Base-by-base conservation (phyloP, 2,888 invertebrate genomes). In the Cryptocephalus primarius region DNA sequence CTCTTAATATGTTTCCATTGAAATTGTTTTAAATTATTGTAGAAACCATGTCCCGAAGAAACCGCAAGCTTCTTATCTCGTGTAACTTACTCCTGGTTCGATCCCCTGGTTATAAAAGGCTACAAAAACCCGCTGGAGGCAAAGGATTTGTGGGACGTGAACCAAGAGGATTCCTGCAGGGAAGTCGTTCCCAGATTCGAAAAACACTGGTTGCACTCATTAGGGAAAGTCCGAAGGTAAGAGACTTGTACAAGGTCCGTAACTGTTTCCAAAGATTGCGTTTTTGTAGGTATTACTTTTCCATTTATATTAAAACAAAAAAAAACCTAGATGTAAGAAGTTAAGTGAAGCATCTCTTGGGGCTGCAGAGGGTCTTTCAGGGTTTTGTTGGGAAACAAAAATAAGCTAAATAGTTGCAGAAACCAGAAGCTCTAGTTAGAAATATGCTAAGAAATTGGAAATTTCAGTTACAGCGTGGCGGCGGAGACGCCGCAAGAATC, bases 151-250 rank as follows among this genome's bases (percentile, higher is more conserved):
- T 79, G 75, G 75, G 64, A 72, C 39, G 59, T 79, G 46, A 75
- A 74, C 42, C 58, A 62, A 1, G 60, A 80, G 51, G 88, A 91
- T 62, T 80, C 78, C 44, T 84, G 86, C 12, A 74, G 72, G 46
- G 80, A 81, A 66, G 79, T 89, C 1, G 82, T 88, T 55, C 86
- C 87, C 1, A 72, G 72, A 43, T 90, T 91, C 64, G 85, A 54
- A 34, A 42, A 47, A 22, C 75, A 82, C 61, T 91, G 90, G 89
- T 75, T 80, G 55, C 75, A 75, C 53, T 78, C 77, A 45, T 68
- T 82, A 32, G 76, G 70, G 54, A 82, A 83, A 68, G 68, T 71
- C 49, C 73, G 75, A 60, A 70, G 71, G 80, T 80, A 65, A 74
- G 64, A 36, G 36, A 36, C 6, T 22, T 22, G 22, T 22, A 22